Base-by-base conservation (phyloP, 2,113 vertebrate genomes). In the Willisornis vidua region DNA sequence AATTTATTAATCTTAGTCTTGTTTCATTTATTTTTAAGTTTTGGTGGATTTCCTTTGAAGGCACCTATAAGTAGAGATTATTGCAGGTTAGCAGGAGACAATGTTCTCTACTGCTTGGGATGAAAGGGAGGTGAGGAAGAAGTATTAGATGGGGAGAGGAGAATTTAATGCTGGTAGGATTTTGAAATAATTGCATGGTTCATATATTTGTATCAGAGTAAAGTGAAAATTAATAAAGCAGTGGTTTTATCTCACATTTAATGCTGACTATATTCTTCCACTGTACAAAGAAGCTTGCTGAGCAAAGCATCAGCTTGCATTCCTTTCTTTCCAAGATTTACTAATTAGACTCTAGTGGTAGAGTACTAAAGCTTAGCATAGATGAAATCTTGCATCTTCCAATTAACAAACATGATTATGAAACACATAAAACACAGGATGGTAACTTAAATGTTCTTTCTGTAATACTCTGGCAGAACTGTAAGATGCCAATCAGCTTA, bases 1-100 rank as follows among this genome's bases (percentile, higher is more conserved):
- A 54, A 96, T 97, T 92, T 97, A 97, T 97, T 97, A 96, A 96
- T 94, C 95, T 96, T 93, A 93, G 92, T 93, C 93, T 95, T 89
- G 89, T 96, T 87, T 90, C 85, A 74, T 83, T 95, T 93, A 76
- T 93, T 97, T 97, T 94, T 89, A 80, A 45, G 46, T 83, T 80
- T 79, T 5, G 0, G 54, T 57, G 92, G 54, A 49, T 83, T 45
- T 89, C 59, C 48, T 89, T 76, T 11, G 7, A 74, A 93, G 85
- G 28, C 79, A 80, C 45, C 43, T 74, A 62, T 58, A 85, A 91
- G 74, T 52, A 65, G n/a, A 78, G 52, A 58, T 78, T 92, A 89
- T 74, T 92, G 66, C 35, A 89, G 61, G 55, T 94, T 91, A 95
- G 49, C 19, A 89, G 86, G 55, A 49, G 62, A 51, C 49, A 29